A percentile compares a stretch with the other conserved stretches of the same genome.
Evolutionary conservation across 2,888 invertebrate species (phyloP).

Genomic region (Cybosia mesomella): DNA sequence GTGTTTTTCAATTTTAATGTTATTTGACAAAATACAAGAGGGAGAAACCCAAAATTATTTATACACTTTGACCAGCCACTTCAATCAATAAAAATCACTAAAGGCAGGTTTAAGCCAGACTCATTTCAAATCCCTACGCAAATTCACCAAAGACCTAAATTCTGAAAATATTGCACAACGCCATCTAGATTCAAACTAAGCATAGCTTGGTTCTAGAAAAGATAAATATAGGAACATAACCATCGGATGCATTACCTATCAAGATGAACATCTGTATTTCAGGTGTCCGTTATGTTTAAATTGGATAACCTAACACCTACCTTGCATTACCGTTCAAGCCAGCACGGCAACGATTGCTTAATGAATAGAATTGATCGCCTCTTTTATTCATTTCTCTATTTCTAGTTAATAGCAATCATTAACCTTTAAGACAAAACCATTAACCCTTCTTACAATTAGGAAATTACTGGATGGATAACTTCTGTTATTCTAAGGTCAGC

Average conservation of each 20-base stretch:
- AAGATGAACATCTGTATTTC: neutral
- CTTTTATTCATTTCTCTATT: conserved; percentile 56
- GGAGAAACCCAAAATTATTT: neutral
- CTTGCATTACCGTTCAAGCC: conserved; percentile 9
- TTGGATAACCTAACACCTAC: conserved; percentile 4
- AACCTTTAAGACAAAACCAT: conserved; percentile 45
- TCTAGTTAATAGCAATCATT: conserved; percentile 53
- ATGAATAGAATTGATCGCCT: conserved; percentile 52
- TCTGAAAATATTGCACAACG: neutral
- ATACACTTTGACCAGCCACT: neutral
- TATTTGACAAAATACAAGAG: neutral
- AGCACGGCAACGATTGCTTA: conserved; percentile 30
- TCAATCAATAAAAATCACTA: too few relatives aligned
- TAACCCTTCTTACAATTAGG: conserved; percentile 38
- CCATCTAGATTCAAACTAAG: neutral
- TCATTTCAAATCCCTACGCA: too few relatives aligned
- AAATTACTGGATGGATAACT: neutral
- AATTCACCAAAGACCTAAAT: neutral
- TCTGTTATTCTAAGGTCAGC: neutral
- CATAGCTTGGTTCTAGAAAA: neutral
- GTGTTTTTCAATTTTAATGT: too few relatives aligned
- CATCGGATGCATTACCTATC: conserved; percentile 10
- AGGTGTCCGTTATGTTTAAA: conserved; percentile 23
- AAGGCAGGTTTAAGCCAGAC: too few relatives aligned
- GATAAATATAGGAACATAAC: neutral